Percentiles rank a stretch among this genome's conserved stretches.
These are phyloP conservation scores for Pithys albifrons DNA, from an alignment of 2,113 vertebrate genomes.

Conservation along the genomic window DNA sequence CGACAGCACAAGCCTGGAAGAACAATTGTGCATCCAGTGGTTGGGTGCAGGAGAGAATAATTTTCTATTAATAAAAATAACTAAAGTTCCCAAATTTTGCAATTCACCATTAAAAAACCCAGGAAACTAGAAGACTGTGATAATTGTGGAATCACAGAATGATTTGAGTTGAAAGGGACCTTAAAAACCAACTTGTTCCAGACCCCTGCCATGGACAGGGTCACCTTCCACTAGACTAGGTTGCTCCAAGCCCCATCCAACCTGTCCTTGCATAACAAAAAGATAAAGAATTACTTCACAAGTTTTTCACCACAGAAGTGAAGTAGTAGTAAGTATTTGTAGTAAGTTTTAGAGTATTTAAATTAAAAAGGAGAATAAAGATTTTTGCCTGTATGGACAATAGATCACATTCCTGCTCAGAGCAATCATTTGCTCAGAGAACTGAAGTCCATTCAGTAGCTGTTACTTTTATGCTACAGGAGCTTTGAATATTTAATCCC, in stretches of 20 bases:
- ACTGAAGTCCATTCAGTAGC: background rate
- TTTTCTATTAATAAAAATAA: background rate
- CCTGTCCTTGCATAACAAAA: background rate
- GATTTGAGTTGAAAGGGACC: background rate
- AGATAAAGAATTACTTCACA: background rate
- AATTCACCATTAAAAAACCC: background rate
- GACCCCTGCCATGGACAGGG: background rate
- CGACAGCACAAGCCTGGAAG: background rate
- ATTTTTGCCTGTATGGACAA: background rate
- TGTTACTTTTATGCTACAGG: rapidly evolving
- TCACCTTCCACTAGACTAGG: background rate
- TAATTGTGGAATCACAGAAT: background rate
- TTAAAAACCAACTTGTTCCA: background rate
- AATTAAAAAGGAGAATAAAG: background rate
- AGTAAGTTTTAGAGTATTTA: background rate
- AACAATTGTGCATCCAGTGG: background rate
- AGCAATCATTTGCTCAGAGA: background rate
- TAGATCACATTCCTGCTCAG: background rate
- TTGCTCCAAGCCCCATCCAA: background rate
- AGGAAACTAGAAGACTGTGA: background rate
- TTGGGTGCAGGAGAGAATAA: background rate
- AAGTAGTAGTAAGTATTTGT: no score
- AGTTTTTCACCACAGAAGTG: background rate
- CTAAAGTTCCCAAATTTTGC: background rate
- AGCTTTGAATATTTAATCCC: background rate